These are phyloP conservation scores for Ploceus nigricollis DNA, from an alignment of 2,113 vertebrate species.

Conservation along the genomic window DNA sequence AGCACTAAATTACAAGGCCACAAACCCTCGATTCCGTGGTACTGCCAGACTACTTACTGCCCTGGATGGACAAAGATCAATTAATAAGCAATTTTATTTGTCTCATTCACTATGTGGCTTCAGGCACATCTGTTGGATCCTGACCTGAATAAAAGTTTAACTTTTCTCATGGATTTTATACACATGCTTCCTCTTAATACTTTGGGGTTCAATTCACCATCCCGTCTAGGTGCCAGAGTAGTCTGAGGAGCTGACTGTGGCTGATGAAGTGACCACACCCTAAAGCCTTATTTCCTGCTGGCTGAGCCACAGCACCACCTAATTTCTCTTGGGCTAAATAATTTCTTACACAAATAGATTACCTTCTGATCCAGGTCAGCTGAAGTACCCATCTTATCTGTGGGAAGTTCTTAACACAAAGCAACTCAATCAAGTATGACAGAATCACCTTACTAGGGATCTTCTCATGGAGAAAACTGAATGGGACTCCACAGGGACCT, in stretches of 20 bases:
- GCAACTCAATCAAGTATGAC: neutral
- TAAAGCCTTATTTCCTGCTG: neutral
- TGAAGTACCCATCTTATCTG: neutral
- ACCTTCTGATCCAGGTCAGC: neutral
- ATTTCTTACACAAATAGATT: neutral
- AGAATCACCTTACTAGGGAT: neutral
- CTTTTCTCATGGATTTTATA: neutral
- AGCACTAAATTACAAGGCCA: neutral
- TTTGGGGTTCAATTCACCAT: neutral
- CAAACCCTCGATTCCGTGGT: neutral
- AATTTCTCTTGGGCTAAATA: neutral
- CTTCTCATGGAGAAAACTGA: neutral
- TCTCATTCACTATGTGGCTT: neutral
- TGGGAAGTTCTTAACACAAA: neutral
- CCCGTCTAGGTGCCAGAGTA: neutral
- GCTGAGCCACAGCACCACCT: neutral
- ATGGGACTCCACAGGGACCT: neutral
- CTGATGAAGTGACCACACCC: neutral
- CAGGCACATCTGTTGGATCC: rapidly evolving
- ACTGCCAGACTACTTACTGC: neutral
- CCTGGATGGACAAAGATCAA: neutral
- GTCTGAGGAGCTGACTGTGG: neutral
- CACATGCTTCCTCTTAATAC: neutral
- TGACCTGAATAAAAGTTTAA: neutral
- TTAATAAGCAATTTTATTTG: neutral